Percentiles rank a stretch among this genome's conserved stretches.
Conservation (phyloP, 2,797 vertebrate species). For the Spea hammondii region DNA sequence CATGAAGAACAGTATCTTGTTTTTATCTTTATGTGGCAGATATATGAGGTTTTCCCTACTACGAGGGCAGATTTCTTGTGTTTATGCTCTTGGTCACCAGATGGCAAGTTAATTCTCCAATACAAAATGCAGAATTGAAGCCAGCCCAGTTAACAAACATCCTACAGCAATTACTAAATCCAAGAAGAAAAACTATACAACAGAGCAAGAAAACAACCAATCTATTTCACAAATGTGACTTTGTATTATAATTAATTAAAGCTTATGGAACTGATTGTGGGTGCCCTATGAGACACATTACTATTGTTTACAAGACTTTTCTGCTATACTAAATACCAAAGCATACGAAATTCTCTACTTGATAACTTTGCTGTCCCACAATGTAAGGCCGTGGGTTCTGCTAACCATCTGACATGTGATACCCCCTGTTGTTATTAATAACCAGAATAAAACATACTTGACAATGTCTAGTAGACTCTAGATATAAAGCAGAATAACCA, state of each 20-base stretch:
- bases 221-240: not conserved
- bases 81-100: slow-evolving; percentile 2
- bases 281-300: too few relatives aligned
- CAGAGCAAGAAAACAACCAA: not conserved
- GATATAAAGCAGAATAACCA: too few relatives aligned
- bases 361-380: too few relatives aligned
- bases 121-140: slow-evolving; percentile 3
- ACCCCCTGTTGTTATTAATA: too few relatives aligned
- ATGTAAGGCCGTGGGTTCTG: too few relatives aligned
- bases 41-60: not conserved
- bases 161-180: not conserved
- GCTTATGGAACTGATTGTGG: too few relatives aligned
- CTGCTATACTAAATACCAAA: too few relatives aligned
- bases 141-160: not conserved
- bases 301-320: too few relatives aligned
- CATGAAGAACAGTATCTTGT: not conserved
- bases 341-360: too few relatives aligned
- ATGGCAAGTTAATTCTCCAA: not conserved
- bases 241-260: not conserved
- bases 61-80: not conserved
- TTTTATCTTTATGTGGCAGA: not conserved
- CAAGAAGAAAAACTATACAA: not conserved
- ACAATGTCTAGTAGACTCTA: too few relatives aligned
- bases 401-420: too few relatives aligned
- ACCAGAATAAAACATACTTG: too few relatives aligned